These are phyloP conservation scores for Chaenogobius annularis DNA, from an alignment of 2,113 vertebrate genomes.

Conservation along the genomic window DNA sequence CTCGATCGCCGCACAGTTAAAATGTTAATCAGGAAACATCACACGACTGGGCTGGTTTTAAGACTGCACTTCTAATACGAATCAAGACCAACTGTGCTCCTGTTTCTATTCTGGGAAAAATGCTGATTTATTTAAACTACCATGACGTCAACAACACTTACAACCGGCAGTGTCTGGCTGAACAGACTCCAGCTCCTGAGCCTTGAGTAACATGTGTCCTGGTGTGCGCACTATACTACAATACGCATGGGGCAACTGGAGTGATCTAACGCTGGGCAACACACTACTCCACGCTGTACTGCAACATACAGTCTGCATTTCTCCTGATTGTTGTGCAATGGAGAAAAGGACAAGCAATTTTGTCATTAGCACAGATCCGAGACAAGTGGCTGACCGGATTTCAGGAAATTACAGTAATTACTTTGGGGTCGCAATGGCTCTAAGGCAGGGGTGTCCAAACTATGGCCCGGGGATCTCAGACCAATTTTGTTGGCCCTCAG, in stretches of 20 bases:
- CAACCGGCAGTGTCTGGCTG: constrained; percentile 37
- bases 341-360: background rate
- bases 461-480: too few species aligned
- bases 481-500: too few species aligned
- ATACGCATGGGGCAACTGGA: background rate
- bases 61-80: constrained; percentile 24
- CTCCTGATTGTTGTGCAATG: background rate
- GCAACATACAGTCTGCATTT: background rate
- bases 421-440: background rate
- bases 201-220: constrained; percentile 13
- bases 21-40: constrained; percentile 21
- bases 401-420: background rate
- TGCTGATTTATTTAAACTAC: constrained; percentile 76
- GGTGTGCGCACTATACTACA: constrained; percentile 18
- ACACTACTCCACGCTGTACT: background rate
- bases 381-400: background rate
- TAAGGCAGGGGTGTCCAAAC: too few species aligned
- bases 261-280: background rate
- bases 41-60: constrained; percentile 23
- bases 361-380: background rate
- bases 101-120: constrained; percentile 64
- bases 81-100: constrained; percentile 57
- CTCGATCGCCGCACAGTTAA: constrained; percentile 21
- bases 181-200: constrained; percentile 40
- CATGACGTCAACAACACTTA: constrained; percentile 60